Conservation (phyloP, 2,797 vertebrate species). For the Notolabrus celidotus region DNA sequence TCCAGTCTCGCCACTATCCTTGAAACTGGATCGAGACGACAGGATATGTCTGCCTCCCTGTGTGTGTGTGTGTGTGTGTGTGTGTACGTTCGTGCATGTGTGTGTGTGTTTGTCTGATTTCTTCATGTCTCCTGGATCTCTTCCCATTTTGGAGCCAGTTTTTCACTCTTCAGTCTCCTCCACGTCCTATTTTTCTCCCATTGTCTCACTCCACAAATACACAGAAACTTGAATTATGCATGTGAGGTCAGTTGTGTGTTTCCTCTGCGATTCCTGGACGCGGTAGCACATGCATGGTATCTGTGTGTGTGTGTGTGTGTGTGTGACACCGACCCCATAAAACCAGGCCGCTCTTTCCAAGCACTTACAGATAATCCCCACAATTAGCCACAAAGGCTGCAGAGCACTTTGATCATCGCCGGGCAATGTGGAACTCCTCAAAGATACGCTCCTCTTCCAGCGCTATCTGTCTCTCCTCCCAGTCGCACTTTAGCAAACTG, state of each 20-base stretch:
- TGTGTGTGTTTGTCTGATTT: constrained; percentile 25
- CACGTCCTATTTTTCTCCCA: constrained; percentile 32
- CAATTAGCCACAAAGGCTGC: constrained; percentile 86
- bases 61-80: constrained; percentile 34
- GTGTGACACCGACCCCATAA: constrained; percentile 74
- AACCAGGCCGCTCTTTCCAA: constrained; percentile 76
- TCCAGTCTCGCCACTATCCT: constrained; percentile 77
- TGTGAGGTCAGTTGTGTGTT: constrained; percentile 49
- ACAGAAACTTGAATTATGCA: constrained; percentile 44
- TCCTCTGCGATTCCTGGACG: constrained; percentile 35
- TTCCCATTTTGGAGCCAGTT: constrained; percentile 47
- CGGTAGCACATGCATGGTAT: constrained; percentile 38
- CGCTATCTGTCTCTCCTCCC: constrained; percentile 70
- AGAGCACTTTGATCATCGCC: constrained; percentile 83
- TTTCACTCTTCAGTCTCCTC: constrained; percentile 53
- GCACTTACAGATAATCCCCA: constrained; percentile 86
- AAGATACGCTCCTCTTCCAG: constrained; percentile 71
- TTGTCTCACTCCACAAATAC: constrained; percentile 47
- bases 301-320: constrained; percentile 18
- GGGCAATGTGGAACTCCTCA: constrained; percentile 82
- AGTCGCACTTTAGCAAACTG: constrained; percentile 83
- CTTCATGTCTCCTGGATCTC: constrained; percentile 60
- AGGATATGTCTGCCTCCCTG: constrained; percentile 73
- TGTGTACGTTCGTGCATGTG: constrained; percentile 4
- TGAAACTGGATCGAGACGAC: constrained; percentile 79